Evolutionary conservation across 1,140 invertebrate species (phyloP), one percentile per base, ranked within the genome.

Genomic region (Oreohelix idahoensis): DNA sequence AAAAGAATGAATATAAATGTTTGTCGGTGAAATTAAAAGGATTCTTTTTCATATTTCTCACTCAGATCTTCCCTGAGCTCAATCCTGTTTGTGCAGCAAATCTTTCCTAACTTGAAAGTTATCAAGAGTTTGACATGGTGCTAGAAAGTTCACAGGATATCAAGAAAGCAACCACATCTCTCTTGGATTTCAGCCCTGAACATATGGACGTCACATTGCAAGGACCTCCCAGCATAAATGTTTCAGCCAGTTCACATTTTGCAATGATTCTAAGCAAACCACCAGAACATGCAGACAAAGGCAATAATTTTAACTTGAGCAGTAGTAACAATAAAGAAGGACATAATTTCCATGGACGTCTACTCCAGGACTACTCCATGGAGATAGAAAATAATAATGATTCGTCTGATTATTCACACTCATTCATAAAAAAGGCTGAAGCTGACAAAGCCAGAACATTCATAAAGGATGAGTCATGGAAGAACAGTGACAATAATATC

Each of bases 41-140:
- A n/a, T n/a, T n/a, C n/a, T n/a, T n/a, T n/a, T n/a, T n/a, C n/a
- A n/a, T n/a, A n/a, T n/a, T n/a, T n/a, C n/a, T n/a, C n/a, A n/a
- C n/a, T n/a, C n/a, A n/a, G n/a, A n/a, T n/a, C n/a, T n/a, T n/a
- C n/a, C n/a, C n/a, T n/a, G n/a, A n/a, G n/a, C n/a, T n/a, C n/a
- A n/a, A n/a, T n/a, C n/a, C n/a, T n/a, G n/a, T n/a, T n/a, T n/a
- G n/a, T n/a, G n/a, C n/a, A n/a, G n/a, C n/a, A n/a, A n/a, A n/a
- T n/a, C n/a, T n/a, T n/a, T n/a, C n/a, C n/a, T 58, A n/a, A 23
- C 23, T n/a, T 58, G 29, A 66, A 66, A 39, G 66, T n/a, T 15
- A 71, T 20, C 35, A 79, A 74, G 66, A 85, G 23, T 83, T 87
- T 35, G 78, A 71, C 23, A 87, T 87, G 86, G 82, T 87, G 39